Evolutionary conservation across 1,140 invertebrate genomes (phyloP).

Genomic region (Chrysomallon squamiferum): DNA sequence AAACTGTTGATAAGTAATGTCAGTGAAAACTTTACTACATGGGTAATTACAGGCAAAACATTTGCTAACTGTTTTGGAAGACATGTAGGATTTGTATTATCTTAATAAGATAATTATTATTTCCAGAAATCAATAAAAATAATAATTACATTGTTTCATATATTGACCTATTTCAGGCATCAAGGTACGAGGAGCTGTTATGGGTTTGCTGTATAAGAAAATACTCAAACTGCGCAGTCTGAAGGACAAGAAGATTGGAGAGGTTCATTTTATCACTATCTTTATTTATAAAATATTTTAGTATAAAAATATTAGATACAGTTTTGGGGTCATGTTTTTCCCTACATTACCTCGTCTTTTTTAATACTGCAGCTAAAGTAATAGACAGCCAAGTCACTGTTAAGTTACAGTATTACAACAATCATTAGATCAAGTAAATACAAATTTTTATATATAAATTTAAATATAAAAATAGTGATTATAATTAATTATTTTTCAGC

Average conservation of each 20-base stretch:
- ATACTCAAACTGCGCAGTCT: slow-evolving; percentile 69
- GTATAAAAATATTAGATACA: background rate
- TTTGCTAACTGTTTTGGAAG: no score
- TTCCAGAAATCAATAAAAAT: no score
- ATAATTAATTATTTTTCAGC: no score
- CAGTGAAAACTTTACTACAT: no score
- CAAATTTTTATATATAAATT: background rate
- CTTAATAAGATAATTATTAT: no score
- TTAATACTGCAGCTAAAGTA: background rate
- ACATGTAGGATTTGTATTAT: no score
- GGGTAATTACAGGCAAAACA: no score
- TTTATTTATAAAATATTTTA: background rate
- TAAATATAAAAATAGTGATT: background rate
- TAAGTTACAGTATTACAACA: background rate
- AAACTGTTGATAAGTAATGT: no score
- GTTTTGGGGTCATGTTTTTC: background rate
- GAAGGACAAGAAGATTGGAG: slow-evolving; percentile 69
- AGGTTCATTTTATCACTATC: slow-evolving; percentile 64
- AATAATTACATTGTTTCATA: no score
- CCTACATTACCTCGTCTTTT: background rate
- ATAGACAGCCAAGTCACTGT: background rate
- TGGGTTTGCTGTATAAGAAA: slow-evolving; percentile 72
- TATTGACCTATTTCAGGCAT: slow-evolving; percentile 66
- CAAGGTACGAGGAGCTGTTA: slow-evolving; percentile 69
- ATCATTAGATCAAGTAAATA: background rate